Percentiles rank a stretch among this genome's conserved stretches.
These are phyloP conservation scores for Hypselothyrea guttata DNA, from an alignment of 2,888 invertebrate genomes.

Conservation along the genomic window DNA sequence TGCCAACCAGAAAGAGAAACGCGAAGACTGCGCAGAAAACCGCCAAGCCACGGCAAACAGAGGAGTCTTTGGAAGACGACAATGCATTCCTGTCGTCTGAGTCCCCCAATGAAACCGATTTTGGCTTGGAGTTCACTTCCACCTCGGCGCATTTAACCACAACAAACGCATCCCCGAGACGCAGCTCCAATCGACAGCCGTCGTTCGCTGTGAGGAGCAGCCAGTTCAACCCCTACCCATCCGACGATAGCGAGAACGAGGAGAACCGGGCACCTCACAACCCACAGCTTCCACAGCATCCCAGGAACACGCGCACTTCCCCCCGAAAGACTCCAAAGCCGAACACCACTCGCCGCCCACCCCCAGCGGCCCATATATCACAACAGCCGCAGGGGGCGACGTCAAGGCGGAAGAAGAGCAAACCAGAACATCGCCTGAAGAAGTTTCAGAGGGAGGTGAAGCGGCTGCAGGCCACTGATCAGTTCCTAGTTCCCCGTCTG, in stretches of 20 bases:
- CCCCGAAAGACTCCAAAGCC: background rate
- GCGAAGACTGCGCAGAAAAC: background rate
- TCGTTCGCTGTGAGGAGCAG: constrained; percentile 19
- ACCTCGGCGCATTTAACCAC: no score
- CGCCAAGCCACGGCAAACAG: background rate
- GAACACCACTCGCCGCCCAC: background rate
- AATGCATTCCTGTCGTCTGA: constrained; percentile 36
- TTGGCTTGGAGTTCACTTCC: constrained; percentile 58
- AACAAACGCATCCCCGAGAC: constrained; percentile 27
- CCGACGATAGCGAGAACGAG: background rate
- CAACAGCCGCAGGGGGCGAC: background rate
- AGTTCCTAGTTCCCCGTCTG: constrained; percentile 81
- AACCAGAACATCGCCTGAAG: constrained; percentile 13
- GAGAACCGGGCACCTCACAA: background rate
- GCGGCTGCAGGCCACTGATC: constrained; percentile 34
- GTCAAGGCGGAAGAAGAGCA: constrained; percentile 32
- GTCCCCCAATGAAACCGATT: constrained; percentile 41
- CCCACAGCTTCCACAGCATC: background rate
- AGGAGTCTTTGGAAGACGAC: background rate
- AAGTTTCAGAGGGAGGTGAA: constrained; percentile 35
- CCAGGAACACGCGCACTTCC: background rate
- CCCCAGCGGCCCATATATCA: background rate
- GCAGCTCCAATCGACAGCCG: constrained; percentile 47
- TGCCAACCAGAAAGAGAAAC: constrained; percentile 16
- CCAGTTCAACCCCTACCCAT: background rate